Conservation (phyloP, 2,888 invertebrate genomes). For the Erebia epiphron region DNA sequence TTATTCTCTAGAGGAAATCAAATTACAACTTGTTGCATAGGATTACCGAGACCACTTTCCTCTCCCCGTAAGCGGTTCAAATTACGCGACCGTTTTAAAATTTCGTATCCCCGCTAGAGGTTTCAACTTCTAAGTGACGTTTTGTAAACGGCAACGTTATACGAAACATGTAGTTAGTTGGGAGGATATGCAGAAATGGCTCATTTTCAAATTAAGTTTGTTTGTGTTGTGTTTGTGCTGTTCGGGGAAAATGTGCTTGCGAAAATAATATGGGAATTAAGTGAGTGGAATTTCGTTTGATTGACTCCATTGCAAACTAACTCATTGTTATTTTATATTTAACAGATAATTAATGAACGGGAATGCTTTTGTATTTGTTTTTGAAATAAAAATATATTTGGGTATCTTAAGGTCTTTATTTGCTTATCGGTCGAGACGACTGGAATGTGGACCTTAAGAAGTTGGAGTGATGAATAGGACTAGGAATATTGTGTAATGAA, state of each 20-base stretch:
- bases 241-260: slow-evolving; percentile 19
- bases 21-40: slow-evolving; percentile 46
- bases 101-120: slow-evolving; percentile 24
- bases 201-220: slow-evolving; percentile 42
- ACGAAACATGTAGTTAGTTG: slow-evolving; percentile 32
- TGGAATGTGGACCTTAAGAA: too few relatives aligned
- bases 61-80: slow-evolving; percentile 41
- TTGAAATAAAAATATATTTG: too few relatives aligned
- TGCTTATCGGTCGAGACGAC: too few relatives aligned
- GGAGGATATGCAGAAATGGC: slow-evolving; percentile 42
- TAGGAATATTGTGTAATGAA: too few relatives aligned
- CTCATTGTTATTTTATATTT: background rate
- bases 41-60: slow-evolving; percentile 45
- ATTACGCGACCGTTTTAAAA: slow-evolving; percentile 42
- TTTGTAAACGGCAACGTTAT: slow-evolving; percentile 36
- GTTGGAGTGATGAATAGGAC: too few relatives aligned
- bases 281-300: slow-evolving; percentile 32
- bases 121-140: slow-evolving; percentile 10
- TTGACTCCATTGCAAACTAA: background rate
- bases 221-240: slow-evolving; percentile 28
- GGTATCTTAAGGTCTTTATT: too few relatives aligned
- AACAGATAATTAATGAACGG: too few relatives aligned
- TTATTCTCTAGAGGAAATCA: slow-evolving; percentile 45
- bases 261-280: slow-evolving; percentile 38
- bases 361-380: slow-evolving; percentile 38